These are phyloP conservation scores for Drosophila buzzatii DNA, from an alignment of 2,888 invertebrate genomes.

Conservation along the genomic window DNA sequence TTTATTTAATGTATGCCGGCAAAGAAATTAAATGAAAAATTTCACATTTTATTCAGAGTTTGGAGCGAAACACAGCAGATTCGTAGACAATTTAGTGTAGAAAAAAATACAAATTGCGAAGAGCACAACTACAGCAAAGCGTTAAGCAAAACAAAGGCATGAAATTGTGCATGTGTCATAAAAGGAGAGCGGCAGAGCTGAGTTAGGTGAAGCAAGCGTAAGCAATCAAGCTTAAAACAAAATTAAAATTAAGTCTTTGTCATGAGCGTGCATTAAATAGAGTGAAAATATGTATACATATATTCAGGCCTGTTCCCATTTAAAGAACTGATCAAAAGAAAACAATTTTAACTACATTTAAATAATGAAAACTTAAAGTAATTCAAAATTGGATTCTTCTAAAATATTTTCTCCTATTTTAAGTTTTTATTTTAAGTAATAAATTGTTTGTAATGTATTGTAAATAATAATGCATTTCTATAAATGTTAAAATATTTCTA, in stretches of 20 bases:
- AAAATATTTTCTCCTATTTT: no score
- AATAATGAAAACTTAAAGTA: no score
- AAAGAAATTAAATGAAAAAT: slow-evolving; percentile 63
- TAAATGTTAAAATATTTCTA: no score
- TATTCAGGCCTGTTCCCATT: slow-evolving; percentile 18
- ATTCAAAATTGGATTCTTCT: no score
- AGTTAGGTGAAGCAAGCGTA: not conserved
- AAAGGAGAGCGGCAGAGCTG: not conserved
- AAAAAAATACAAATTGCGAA: not conserved
- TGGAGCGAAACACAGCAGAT: slow-evolving; percentile 31
- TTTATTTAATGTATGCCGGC: slow-evolving; percentile 68
- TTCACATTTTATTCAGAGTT: slow-evolving; percentile 60
- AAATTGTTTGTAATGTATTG: no score
- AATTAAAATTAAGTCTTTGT: not conserved
- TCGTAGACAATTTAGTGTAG: slow-evolving; percentile 13
- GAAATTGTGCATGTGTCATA: slow-evolving; percentile 1
- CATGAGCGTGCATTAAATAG: slow-evolving; percentile 1
- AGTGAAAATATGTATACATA: not conserved
- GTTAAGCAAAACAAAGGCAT: not conserved
- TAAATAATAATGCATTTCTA: no score
- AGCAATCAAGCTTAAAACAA: not conserved
- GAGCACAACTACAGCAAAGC: slow-evolving; percentile 9
- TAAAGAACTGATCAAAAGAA: not conserved
- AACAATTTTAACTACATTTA: not conserved
- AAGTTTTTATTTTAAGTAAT: no score